These are phyloP conservation scores for Cuculus canorus DNA, from an alignment of 2,797 vertebrate genomes.

Conservation along the genomic window DNA sequence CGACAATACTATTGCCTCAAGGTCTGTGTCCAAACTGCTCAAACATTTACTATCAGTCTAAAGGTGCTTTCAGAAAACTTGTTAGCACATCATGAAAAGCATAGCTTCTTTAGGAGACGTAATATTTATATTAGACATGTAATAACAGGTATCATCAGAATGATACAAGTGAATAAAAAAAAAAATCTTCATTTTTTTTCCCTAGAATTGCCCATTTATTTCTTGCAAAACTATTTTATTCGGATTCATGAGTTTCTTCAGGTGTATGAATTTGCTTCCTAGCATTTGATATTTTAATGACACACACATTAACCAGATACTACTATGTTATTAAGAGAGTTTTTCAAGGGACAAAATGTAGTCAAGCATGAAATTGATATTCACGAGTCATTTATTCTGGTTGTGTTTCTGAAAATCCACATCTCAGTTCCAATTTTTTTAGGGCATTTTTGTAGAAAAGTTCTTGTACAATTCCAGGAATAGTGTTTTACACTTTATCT, in stretches of 20 bases:
- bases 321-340: not conserved
- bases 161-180: not conserved
- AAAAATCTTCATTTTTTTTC: not conserved
- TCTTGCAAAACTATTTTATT: not conserved
- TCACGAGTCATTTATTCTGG: not conserved
- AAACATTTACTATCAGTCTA: not conserved
- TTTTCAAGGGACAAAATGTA: not conserved
- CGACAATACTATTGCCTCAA: not conserved
- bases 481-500: not conserved
- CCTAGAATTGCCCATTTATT: not conserved
- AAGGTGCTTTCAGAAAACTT: not conserved
- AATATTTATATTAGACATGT: not conserved
- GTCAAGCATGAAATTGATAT: not conserved
- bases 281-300: not conserved
- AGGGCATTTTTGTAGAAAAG: not conserved
- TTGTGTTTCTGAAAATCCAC: not conserved
- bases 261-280: not conserved
- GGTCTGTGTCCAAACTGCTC: fast-evolving
- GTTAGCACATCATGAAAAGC: not conserved
- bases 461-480: not conserved
- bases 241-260: not conserved
- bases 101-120: not conserved
- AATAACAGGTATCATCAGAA: not conserved
- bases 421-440: not conserved
- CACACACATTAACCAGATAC: not conserved